These are phyloP conservation scores for Brachionus paranguensis DNA, from an alignment of 1,140 invertebrate genomes.

Conservation along the genomic window DNA sequence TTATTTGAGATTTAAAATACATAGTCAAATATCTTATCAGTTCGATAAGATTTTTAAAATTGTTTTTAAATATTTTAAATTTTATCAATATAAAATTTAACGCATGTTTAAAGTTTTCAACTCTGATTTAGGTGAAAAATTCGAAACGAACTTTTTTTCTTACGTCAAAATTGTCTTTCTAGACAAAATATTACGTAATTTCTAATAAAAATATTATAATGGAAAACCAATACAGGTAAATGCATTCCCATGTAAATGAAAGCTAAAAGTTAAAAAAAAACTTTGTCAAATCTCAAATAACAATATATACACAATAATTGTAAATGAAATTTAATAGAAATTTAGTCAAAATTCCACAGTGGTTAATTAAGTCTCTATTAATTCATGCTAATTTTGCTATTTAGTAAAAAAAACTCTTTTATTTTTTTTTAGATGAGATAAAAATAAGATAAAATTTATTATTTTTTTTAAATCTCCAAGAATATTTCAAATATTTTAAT, in stretches of 20 bases:
- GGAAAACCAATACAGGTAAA: background rate
- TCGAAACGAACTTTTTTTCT: background rate
- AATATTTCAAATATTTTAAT: background rate
- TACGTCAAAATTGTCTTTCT: background rate
- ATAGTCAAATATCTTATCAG: background rate
- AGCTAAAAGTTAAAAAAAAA: no score
- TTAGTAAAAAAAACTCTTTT: no score
- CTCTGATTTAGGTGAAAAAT: no score
- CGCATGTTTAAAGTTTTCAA: background rate
- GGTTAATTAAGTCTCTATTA: no score
- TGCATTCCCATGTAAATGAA: background rate
- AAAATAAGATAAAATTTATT: background rate
- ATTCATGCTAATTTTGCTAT: no score
- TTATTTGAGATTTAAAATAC: background rate
- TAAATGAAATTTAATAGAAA: no score
- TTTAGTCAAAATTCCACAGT: no score
- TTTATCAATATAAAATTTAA: background rate
- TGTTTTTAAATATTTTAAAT: background rate
- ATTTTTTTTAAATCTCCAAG: background rate
- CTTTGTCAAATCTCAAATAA: no score
- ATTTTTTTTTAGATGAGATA: no score
- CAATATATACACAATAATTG: no score
- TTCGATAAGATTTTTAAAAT: background rate
- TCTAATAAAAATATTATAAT: background rate
- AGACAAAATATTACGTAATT: background rate